These are phyloP conservation scores for Simalia tracyae DNA, from an alignment of 2,797 vertebrate genomes.

Conservation along the genomic window DNA sequence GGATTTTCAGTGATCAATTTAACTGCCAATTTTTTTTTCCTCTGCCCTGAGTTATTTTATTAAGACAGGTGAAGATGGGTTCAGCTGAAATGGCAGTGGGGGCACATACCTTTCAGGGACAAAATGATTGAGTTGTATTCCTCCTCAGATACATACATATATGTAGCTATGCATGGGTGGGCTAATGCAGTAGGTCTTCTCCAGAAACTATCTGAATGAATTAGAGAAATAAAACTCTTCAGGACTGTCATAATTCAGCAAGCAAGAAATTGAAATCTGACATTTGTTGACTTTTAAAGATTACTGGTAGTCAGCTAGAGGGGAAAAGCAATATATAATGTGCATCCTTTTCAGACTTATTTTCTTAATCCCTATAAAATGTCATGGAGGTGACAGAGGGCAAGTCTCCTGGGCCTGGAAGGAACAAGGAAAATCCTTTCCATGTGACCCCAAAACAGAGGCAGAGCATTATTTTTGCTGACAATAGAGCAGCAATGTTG, in stretches of 20 bases:
- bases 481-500: constrained; percentile 26
- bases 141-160: neutral
- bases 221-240: constrained; percentile 49
- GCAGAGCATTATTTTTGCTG: constrained; percentile 58
- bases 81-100: neutral
- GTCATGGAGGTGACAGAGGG: constrained; percentile 65
- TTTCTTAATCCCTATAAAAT: constrained; percentile 61
- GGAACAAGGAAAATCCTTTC: constrained; percentile 41
- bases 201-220: constrained; percentile 30
- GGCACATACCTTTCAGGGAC: neutral
- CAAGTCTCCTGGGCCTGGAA: constrained; percentile 37
- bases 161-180: neutral
- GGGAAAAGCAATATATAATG: constrained; percentile 48
- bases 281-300: constrained; percentile 65
- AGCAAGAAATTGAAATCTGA: constrained; percentile 65
- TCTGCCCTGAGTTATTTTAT: neutral
- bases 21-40: neutral
- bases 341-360: constrained; percentile 56
- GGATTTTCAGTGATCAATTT: no score
- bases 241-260: constrained; percentile 57
- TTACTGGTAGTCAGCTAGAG: constrained; percentile 42
- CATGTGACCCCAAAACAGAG: constrained; percentile 20
- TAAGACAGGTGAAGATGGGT: neutral
- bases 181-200: neutral
- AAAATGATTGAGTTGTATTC: neutral